Evolutionary conservation across 1,140 invertebrate genomes (phyloP).

Genomic region (Drosophila auraria): DNA sequence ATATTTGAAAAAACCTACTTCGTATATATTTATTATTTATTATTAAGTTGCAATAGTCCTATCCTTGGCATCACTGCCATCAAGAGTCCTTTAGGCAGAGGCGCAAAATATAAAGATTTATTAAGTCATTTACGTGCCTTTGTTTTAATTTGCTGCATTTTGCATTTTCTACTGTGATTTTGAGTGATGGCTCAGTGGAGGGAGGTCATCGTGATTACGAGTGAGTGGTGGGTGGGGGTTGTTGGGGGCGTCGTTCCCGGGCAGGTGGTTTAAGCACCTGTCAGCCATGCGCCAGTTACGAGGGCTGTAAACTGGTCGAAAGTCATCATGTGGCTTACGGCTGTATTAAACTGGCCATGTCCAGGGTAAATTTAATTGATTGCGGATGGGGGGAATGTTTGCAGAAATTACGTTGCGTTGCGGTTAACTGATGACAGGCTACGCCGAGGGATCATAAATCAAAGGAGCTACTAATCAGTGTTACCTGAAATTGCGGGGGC

Average conservation of each 20-base stretch:
- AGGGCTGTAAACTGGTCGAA: constrained; percentile 19
- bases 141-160: constrained; percentile 62
- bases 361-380: constrained; percentile 39
- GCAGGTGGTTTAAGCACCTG: constrained; percentile 42
- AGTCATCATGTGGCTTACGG: constrained; percentile 38
- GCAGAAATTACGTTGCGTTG: constrained; percentile 9
- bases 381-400: neutral
- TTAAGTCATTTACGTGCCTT: constrained; percentile 56
- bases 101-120: constrained; percentile 28
- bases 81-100: neutral
- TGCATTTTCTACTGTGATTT: constrained; percentile 45
- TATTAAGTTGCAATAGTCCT: neutral
- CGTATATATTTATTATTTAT: too few relatives aligned
- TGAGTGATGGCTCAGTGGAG: constrained; percentile 15
- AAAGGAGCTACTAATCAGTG: constrained; percentile 7
- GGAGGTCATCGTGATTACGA: constrained; percentile 8
- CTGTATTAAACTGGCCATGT: constrained; percentile 17
- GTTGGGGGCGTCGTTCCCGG: neutral
- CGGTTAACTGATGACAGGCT: constrained; percentile 1
- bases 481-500: neutral
- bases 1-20: too few relatives aligned
- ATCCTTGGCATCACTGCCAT: constrained; percentile 9
- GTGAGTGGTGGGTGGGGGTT: neutral
- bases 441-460: neutral
- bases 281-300: constrained; percentile 25